phyloP scores from a whole-genome alignment of 2,797 vertebrate species.

The Chelmon rostratus region DNA sequence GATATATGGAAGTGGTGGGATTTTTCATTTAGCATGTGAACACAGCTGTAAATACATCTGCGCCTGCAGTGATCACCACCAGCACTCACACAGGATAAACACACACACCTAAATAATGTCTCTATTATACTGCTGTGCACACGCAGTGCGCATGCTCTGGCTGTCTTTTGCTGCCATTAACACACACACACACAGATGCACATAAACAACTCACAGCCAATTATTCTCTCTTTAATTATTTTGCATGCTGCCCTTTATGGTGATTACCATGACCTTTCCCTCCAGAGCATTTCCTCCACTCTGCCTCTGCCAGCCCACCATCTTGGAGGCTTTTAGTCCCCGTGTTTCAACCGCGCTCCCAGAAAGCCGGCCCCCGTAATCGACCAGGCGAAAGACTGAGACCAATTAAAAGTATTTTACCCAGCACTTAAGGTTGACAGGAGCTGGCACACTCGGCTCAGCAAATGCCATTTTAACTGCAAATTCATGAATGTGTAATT shows the following conservation, averaged over 20 bases:
- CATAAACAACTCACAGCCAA: conserved; percentile 78
- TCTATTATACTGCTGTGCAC: conserved; percentile 9
- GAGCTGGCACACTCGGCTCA: conserved; percentile 73
- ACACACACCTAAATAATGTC: background rate
- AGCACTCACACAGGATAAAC: background rate
- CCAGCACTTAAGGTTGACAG: conserved; percentile 84
- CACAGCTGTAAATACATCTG: conserved; percentile 22
- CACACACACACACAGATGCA: conserved; percentile 40
- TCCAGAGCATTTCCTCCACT: conserved; percentile 70
- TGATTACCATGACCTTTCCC: conserved; percentile 84
- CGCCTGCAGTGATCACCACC: conserved; percentile 23
- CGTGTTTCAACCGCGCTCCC: conserved; percentile 57
- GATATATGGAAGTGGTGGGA: background rate
- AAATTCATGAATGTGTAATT: conserved; percentile 85
- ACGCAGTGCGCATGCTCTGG: conserved; percentile 7
- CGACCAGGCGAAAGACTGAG: conserved; percentile 79
- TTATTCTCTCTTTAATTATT: conserved; percentile 84
- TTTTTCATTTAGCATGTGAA: conserved; percentile 13
- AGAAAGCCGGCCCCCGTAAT: conserved; percentile 71
- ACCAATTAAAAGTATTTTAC: conserved; percentile 87
- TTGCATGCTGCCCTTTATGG: conserved; percentile 81
- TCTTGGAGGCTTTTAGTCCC: conserved; percentile 78
- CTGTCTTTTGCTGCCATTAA: conserved; percentile 44
- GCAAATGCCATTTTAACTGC: conserved; percentile 84
- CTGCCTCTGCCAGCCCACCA: conserved; percentile 63